Percentiles rank a stretch among this genome's conserved stretches.
phyloP scores from a whole-genome alignment of 2,888 invertebrate species.

The Protophormia terraenovae region DNA sequence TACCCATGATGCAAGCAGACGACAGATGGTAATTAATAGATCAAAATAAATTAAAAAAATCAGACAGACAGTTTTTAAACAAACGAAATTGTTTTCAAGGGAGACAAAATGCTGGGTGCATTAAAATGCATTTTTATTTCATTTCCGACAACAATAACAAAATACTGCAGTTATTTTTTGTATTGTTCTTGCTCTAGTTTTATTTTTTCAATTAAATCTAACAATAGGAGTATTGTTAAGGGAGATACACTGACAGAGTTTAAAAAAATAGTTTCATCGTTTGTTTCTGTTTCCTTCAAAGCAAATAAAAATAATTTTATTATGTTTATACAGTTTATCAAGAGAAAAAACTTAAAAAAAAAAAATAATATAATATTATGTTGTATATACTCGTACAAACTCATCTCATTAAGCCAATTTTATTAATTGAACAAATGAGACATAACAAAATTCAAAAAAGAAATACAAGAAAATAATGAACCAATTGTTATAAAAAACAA shows the following conservation, averaged over 20 bases:
- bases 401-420: constrained; percentile 27
- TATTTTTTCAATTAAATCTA: constrained; percentile 3
- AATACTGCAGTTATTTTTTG: not conserved
- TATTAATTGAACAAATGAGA: constrained; percentile 42
- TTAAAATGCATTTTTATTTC: constrained; percentile 6
- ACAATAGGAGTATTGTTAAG: too few species aligned
- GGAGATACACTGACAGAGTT: not conserved
- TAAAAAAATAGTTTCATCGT: not conserved
- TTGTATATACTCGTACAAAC: not conserved
- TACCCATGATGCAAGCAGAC: not conserved
- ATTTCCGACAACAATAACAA: not conserved
- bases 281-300: not conserved
- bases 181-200: too few species aligned
- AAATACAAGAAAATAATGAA: not conserved
- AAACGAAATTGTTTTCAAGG: not conserved
- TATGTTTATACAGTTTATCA: not conserved
- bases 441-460: not conserved
- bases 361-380: not conserved
- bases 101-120: not conserved
- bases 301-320: not conserved
- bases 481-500: not conserved
- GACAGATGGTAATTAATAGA: not conserved
- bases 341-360: not conserved
- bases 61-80: not conserved
- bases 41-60: not conserved